Base-by-base conservation (phyloP, 2,797 vertebrate genomes). In the Salarias fasciatus region DNA sequence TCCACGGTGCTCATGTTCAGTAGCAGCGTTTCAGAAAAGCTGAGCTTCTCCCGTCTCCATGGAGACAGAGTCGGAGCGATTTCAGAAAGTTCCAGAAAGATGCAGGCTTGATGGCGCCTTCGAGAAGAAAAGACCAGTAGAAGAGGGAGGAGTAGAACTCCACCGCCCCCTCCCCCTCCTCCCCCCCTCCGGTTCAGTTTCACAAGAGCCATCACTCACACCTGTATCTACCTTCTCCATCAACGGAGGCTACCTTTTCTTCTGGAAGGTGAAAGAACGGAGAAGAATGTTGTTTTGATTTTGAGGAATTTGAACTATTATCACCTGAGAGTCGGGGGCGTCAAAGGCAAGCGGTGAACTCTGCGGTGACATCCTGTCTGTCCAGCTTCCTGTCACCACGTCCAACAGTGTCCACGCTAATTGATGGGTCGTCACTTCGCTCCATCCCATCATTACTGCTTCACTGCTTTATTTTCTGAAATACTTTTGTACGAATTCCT, bases 261-360 rank as follows among this genome's bases (percentile, higher is more conserved):
- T 47, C 15, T 42, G 24, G 68, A 24, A 30, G 50, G 15, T 10
- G 8, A 63, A 54, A 28, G 8, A 62, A 31, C 36, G 15, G 35
- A 6, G 30, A 56, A 48, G 80, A 86, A 84, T 87, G 73, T 45
- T 82, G 77, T 88, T 90, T n/a, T 88, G 80, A 44, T 81, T 83
- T 58, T 6, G 18, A 54, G 51, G 76, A 89, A 88, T 90, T 67
- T 53, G 0, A 83, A 55, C 31, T 53, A 76, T 86, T 52, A 33
- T 30, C 55, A 54, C 62, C 33, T 36, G 14, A 73, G 62, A 71
- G 49, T 51, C 42, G 47, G 45, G 18, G 62, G 62, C 49, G 49
- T 69, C 74, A 33, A 62, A 69, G 35, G 61, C 51, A 63, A 58
- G 62, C 37, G 24, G 8, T 40, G n/a, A 75, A 53, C 56, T 71